Percentiles rank a stretch among this genome's conserved stretches.
These are phyloP conservation scores for Ylistrum balloti DNA, from an alignment of 1,140 invertebrate genomes.

Conservation along the genomic window DNA sequence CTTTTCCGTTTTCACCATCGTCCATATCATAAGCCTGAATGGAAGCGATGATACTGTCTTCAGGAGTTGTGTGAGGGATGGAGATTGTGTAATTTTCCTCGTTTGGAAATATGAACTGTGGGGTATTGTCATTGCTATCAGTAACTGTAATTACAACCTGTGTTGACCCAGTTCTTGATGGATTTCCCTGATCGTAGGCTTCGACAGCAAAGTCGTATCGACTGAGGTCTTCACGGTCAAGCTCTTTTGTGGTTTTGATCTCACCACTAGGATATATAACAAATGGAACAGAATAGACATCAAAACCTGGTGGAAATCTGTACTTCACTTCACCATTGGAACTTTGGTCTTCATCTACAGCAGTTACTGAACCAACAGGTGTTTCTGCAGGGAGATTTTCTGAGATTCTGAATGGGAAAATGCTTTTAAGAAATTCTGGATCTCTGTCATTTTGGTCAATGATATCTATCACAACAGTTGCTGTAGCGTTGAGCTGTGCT, in stretches of 20 bases:
- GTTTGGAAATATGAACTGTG: constrained; percentile 80
- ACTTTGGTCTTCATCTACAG: constrained; percentile 62
- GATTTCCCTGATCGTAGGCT: constrained; percentile 92
- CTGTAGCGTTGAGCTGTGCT: constrained; percentile 81
- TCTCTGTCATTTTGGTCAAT: constrained; percentile 73
- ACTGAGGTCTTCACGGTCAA: constrained; percentile 90
- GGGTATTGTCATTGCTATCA: constrained; percentile 97
- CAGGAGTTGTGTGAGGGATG: constrained; percentile 55
- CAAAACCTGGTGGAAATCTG: constrained; percentile 87
- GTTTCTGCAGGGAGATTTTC: constrained; percentile 61
- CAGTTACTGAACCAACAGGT: constrained; percentile 56
- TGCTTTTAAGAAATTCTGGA: constrained; percentile 65
- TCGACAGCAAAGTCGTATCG: constrained; percentile 64
- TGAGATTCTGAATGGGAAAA: constrained; percentile 61
- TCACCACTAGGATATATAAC: constrained; percentile 64
- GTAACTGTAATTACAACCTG: constrained; percentile 88
- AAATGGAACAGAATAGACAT: constrained; percentile 80
- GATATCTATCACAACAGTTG: constrained; percentile 92
- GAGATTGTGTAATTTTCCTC: constrained; percentile 60
- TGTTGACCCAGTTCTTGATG: constrained; percentile 83
- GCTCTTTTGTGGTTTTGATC: constrained; percentile 82
- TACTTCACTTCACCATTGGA: constrained; percentile 58
- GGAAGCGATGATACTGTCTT: constrained; percentile 60
- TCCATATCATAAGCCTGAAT: constrained; percentile 61
- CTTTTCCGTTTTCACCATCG: constrained; percentile 56